Percentiles rank a stretch among this genome's conserved stretches.
Evolutionary conservation across 1,140 invertebrate genomes (phyloP).

Genomic region (Drosophila seguyi): DNA sequence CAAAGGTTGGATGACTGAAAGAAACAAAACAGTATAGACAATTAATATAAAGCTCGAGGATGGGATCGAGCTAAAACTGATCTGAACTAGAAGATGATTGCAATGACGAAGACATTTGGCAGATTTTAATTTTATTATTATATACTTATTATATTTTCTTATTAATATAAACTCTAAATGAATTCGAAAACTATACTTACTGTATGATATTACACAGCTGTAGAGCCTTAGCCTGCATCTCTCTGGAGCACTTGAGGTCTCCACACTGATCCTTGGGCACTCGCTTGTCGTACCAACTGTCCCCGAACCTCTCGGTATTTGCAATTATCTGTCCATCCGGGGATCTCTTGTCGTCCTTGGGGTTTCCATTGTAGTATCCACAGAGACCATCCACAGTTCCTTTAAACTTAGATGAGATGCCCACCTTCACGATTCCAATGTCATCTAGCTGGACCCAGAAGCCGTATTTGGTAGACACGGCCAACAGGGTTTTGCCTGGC

Average conservation of each 20-base stretch:
- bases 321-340: constrained; percentile 88
- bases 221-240: constrained; percentile 88
- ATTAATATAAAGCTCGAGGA: background rate
- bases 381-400: constrained; percentile 91
- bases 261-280: constrained; percentile 86
- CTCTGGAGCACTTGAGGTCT: constrained; percentile 86
- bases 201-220: constrained; percentile 88
- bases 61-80: background rate
- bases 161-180: background rate
- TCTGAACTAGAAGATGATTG: background rate
- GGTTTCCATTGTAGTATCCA: constrained; percentile 90
- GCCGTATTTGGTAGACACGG: constrained; percentile 89
- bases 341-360: constrained; percentile 89
- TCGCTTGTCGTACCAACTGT: constrained; percentile 89
- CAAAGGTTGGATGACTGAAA: constrained; percentile 87
- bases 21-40: background rate
- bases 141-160: no score
- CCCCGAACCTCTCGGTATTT: constrained; percentile 90
- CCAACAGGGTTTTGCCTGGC: constrained; percentile 89
- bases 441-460: constrained; percentile 90
- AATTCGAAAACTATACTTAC: constrained; percentile 46
- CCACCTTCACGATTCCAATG: constrained; percentile 90
- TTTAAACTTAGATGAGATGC: constrained; percentile 88
- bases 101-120: background rate
- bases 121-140: background rate